Conservation (phyloP, 30 jellyfish, hydroid and myxozoan genomes). For the Chironex yamaguchii region DNA sequence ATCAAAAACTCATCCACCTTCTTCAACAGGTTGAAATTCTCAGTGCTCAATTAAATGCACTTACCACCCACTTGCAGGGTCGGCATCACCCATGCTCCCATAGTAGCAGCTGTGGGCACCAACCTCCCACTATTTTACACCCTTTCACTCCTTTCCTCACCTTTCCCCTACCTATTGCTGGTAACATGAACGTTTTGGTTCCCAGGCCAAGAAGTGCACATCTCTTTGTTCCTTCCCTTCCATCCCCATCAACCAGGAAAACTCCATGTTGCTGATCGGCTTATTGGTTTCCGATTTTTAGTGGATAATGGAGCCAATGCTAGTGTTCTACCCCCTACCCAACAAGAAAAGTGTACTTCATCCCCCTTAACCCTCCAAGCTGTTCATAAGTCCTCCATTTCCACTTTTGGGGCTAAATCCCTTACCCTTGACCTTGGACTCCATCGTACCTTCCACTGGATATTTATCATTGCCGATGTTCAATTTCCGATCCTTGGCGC, state of each 20-base stretch:
- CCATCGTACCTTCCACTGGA: conserved; percentile 2
- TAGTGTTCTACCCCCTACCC: conserved; percentile 13
- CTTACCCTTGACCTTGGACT: not conserved
- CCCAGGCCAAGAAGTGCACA: conserved; percentile 2
- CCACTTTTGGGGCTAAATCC: conserved; percentile 18
- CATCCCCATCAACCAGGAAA: conserved; percentile 9
- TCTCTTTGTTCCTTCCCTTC: conserved; percentile 18
- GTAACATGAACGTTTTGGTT: not conserved
- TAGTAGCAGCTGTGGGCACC: too few relatives aligned
- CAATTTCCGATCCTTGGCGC: too few relatives aligned
- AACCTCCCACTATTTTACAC: too few relatives aligned
- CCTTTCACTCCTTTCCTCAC: too few relatives aligned
- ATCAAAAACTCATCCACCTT: too few relatives aligned
- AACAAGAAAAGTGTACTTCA: not conserved
- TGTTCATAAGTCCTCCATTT: not conserved
- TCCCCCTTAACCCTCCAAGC: not conserved
- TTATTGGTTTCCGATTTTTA: not conserved
- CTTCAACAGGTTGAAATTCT: too few relatives aligned
- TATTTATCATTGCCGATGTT: conserved; percentile 13
- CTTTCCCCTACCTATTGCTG: too few relatives aligned
- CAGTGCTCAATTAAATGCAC: too few relatives aligned
- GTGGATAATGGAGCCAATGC: too few relatives aligned
- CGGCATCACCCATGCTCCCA: too few relatives aligned
- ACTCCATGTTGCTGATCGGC: conserved; percentile 28
- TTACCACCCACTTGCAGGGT: too few relatives aligned